Evolutionary conservation across 2,888 invertebrate genomes (phyloP).

Genomic region (Allophyes oxyacanthae): DNA sequence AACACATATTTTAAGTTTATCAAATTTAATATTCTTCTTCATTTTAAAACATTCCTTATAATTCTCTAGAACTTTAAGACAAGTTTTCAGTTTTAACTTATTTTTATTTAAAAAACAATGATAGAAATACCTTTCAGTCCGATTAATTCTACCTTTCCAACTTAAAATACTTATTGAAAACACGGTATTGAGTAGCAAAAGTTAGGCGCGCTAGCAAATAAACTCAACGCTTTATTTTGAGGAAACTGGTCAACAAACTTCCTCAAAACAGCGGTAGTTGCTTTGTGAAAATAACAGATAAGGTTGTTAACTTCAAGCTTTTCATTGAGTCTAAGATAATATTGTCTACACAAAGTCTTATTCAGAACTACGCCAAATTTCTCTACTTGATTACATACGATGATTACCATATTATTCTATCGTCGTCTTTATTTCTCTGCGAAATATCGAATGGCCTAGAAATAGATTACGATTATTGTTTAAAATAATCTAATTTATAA

Average conservation of each 20-base stretch:
- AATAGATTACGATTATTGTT: slow-evolving; percentile 11
- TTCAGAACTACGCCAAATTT: slow-evolving; percentile 22
- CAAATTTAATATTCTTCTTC: no score
- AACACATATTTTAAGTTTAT: no score
- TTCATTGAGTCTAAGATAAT: slow-evolving; percentile 27
- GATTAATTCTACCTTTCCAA: slow-evolving; percentile 22
- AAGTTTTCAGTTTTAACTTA: not conserved
- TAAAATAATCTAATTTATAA: no score
- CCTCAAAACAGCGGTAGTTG: slow-evolving; percentile 10
- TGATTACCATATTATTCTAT: slow-evolving; percentile 6
- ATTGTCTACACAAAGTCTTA: slow-evolving; percentile 18
- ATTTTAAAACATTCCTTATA: no score
- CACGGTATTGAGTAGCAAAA: slow-evolving; percentile 26
- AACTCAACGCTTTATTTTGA: slow-evolving; percentile 44
- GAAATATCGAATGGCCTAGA: slow-evolving; percentile 30
- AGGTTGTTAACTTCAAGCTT: slow-evolving; percentile 15
- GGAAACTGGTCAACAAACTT: slow-evolving; percentile 31
- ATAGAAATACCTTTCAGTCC: slow-evolving; percentile 6
- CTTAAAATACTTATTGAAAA: slow-evolving; percentile 40
- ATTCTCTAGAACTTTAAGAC: no score
- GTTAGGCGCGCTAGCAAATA: slow-evolving; percentile 37
- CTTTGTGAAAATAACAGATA: slow-evolving; percentile 22
- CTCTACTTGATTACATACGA: slow-evolving; percentile 9
- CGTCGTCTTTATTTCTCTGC: slow-evolving; percentile 13
- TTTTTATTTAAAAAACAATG: not conserved